phyloP scores from a whole-genome alignment of 2,113 vertebrate genomes.

The Ctenomys sociabilis region DNA sequence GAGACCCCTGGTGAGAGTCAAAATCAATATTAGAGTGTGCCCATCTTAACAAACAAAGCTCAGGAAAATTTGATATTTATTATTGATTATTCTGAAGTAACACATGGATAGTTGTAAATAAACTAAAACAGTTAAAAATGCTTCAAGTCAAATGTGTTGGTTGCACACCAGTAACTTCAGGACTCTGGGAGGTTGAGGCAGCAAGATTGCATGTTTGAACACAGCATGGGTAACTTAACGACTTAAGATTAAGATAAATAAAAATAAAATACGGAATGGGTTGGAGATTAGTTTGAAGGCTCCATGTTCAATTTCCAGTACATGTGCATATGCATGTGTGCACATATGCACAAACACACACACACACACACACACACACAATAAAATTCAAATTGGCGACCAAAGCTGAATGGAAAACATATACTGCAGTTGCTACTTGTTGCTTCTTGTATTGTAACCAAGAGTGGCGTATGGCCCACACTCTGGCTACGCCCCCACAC shows the following conservation, averaged over 20 bases:
- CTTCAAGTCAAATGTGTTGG: not conserved
- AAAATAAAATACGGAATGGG: not conserved
- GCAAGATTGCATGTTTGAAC: not conserved
- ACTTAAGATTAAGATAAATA: not conserved
- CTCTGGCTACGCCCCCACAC: not conserved
- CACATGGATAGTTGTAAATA: not conserved
- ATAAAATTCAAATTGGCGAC: constrained; percentile 19
- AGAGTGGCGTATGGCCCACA: fast-evolving
- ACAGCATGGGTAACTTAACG: not conserved
- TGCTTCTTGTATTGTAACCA: not conserved
- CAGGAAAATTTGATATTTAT: constrained; percentile 6
- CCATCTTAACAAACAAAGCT: not conserved
- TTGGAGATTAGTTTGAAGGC: not conserved
- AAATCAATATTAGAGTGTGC: not conserved
- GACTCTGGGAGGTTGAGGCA: not conserved
- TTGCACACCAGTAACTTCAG: not conserved
- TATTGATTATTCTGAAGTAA: constrained; percentile 23
- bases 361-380: not conserved
- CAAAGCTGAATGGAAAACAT: constrained; percentile 36
- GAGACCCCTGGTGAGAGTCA: not conserved
- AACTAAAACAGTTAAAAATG: not conserved
- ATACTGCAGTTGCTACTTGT: not conserved
- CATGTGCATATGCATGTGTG: not conserved
- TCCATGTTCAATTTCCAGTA: not conserved
- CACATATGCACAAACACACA: not conserved